These are phyloP conservation scores for Rhinoderma darwinii DNA, from an alignment of 2,113 vertebrate genomes.

Conservation along the genomic window DNA sequence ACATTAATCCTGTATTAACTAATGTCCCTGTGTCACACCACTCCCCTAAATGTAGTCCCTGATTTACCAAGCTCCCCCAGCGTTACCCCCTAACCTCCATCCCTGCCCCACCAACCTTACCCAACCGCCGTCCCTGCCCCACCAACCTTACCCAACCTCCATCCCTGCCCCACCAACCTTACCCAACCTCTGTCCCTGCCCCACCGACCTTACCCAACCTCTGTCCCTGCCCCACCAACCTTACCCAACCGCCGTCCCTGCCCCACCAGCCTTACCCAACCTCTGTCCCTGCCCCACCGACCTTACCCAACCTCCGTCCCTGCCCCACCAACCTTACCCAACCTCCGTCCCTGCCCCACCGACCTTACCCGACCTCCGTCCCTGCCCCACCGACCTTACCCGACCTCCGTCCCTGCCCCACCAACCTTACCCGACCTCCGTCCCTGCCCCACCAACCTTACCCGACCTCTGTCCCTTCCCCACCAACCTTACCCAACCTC, in stretches of 20 bases:
- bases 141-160: too few relatives aligned
- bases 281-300: background rate
- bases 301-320: background rate
- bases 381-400: background rate
- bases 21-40: too few relatives aligned
- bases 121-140: background rate
- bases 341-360: too few relatives aligned
- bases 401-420: background rate
- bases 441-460: background rate
- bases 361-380: too few relatives aligned
- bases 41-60: too few relatives aligned
- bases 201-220: background rate
- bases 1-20: too few relatives aligned
- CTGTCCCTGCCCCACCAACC: conserved; percentile 21
- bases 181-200: too few relatives aligned
- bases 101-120: conserved; percentile 62
- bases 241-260: conserved; percentile 60
- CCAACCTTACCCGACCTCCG: too few relatives aligned
- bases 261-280: too few relatives aligned
- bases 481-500: too few relatives aligned
- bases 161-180: background rate
- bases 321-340: background rate
- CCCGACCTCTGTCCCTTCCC: too few relatives aligned
- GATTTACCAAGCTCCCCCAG: background rate
- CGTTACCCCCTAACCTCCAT: conserved; percentile 10